Percentiles rank a stretch among this genome's conserved stretches.
phyloP scores from a whole-genome alignment of 2,113 vertebrate genomes.

The Apodemus sylvaticus region DNA sequence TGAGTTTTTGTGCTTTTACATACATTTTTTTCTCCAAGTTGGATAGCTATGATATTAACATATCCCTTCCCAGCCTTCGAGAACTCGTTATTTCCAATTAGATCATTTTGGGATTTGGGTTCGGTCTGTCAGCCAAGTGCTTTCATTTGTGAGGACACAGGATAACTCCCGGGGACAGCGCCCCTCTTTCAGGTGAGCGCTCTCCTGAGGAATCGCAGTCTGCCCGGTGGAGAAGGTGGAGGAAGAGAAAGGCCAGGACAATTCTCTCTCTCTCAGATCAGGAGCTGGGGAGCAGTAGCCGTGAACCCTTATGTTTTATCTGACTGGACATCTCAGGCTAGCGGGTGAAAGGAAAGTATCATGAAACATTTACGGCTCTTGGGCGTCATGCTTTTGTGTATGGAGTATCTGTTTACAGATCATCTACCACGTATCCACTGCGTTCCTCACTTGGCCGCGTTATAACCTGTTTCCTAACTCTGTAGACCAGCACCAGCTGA shows the following conservation, averaged over 20 bases:
- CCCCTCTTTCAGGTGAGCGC: background rate
- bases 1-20: background rate
- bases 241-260: background rate
- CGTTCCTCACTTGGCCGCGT: background rate
- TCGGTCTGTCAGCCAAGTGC: background rate
- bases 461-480: background rate
- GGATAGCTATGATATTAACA: background rate
- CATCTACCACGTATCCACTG: background rate
- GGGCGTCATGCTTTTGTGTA: background rate
- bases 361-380: background rate
- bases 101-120: background rate
- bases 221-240: background rate
- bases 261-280: background rate
- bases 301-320: background rate
- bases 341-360: background rate
- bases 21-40: background rate
- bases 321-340: background rate
- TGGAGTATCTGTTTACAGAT: background rate
- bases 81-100: background rate
- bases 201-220: background rate
- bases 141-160: constrained; percentile 2
- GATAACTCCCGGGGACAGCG: background rate
- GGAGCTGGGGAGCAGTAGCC: background rate
- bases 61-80: background rate
- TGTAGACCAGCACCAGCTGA: background rate